Evolutionary conservation across 1,140 invertebrate species (phyloP).

Genomic region (Trichomalopsis sarcophagae): DNA sequence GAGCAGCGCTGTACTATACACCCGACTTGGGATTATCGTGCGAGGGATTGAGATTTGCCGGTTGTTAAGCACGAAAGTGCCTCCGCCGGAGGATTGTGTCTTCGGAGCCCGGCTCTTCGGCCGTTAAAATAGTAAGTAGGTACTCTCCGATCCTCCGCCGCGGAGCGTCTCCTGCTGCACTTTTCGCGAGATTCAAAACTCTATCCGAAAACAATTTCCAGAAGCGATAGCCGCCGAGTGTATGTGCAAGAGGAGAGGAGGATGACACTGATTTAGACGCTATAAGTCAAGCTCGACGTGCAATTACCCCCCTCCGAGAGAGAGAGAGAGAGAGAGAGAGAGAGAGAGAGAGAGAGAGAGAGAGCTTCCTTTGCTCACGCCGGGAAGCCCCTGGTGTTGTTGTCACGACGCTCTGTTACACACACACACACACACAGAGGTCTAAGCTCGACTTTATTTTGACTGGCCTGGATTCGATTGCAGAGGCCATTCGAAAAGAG

Average conservation of each 20-base stretch:
- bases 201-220: constrained; percentile 19
- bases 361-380: constrained; percentile 31
- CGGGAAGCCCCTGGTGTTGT: background rate
- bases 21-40: constrained; percentile 11
- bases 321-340: too few relatives aligned
- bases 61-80: constrained; percentile 36
- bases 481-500: background rate
- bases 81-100: background rate
- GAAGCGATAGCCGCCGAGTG: background rate
- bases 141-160: background rate
- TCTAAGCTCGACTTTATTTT: background rate
- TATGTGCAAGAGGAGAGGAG: background rate
- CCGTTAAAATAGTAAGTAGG: constrained; percentile 32
- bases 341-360: background rate
- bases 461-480: background rate
- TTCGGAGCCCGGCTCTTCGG: background rate
- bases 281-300: constrained; percentile 70
- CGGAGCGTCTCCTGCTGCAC: background rate
- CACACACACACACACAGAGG: background rate
- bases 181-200: background rate
- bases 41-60: constrained; percentile 2
- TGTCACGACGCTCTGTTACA: background rate
- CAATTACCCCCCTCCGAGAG: constrained; percentile 64
- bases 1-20: constrained; percentile 5
- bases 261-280: constrained; percentile 69